A percentile compares a stretch with the other conserved stretches of the same genome.
Evolutionary conservation across 2,888 invertebrate species (phyloP).

Genomic region (Uloborus plumipes): DNA sequence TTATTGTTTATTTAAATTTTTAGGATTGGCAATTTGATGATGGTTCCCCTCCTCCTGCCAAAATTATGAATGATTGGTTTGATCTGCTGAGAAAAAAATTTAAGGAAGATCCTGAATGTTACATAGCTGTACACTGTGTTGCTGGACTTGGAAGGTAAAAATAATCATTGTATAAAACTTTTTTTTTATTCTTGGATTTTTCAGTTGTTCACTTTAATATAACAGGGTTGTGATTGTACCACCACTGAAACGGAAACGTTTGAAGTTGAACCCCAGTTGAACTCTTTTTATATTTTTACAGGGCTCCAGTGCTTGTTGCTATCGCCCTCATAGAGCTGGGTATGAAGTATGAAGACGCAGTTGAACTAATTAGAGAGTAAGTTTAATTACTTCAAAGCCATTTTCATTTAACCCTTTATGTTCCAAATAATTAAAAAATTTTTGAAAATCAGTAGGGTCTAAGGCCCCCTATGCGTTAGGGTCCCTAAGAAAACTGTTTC

Average conservation of each 20-base stretch:
- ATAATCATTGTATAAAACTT: background rate
- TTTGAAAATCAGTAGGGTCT: no score
- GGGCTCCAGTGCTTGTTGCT: constrained; percentile 98
- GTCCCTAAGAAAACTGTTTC: no score
- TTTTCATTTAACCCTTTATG: background rate
- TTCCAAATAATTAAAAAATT: no score
- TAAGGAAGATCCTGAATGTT: constrained; percentile 73
- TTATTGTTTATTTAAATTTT: constrained; percentile 31
- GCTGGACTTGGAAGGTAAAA: constrained; percentile 86
- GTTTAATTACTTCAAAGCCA: constrained; percentile 9
- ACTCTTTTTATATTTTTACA: constrained; percentile 68
- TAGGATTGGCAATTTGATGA: constrained; percentile 97
- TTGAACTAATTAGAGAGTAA: constrained; percentile 87
- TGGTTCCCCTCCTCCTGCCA: constrained; percentile 78
- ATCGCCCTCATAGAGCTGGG: constrained; percentile 98
- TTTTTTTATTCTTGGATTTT: background rate
- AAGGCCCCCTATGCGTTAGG: no score
- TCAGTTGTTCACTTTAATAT: background rate
- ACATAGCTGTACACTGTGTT: constrained; percentile 98
- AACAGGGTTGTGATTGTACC: background rate
- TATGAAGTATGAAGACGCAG: constrained; percentile 98
- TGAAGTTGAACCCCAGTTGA: no score
- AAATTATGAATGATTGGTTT: constrained; percentile 96
- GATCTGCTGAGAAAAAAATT: constrained; percentile 87
- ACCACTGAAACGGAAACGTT: background rate